Conservation (phyloP, 2,797 vertebrate species). For the Varecia variegata region DNA sequence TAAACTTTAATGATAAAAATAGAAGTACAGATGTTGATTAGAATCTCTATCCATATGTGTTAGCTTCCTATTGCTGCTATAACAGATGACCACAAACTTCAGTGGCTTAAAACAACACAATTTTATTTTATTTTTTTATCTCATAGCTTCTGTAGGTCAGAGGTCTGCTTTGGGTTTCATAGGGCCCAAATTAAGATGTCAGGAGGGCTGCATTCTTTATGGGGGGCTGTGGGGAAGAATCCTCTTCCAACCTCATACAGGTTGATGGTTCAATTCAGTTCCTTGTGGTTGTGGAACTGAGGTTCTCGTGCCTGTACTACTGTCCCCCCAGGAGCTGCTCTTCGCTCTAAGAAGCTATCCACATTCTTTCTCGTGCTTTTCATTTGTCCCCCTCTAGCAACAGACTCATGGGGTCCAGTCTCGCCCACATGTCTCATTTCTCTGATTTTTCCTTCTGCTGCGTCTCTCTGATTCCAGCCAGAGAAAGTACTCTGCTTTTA, state of each 20-base stretch:
- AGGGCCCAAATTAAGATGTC: background rate
- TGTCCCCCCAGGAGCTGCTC: background rate
- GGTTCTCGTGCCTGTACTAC: accelerated
- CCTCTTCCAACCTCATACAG: background rate
- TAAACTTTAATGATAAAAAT: background rate
- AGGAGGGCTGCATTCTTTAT: background rate
- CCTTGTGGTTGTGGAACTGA: background rate
- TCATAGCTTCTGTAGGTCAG: background rate
- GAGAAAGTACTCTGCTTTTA: background rate
- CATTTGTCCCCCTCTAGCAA: background rate
- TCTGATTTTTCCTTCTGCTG: background rate
- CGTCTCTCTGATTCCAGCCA: background rate
- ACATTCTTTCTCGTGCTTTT: background rate
- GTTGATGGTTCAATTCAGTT: background rate
- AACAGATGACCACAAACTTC: background rate
- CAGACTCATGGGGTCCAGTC: background rate
- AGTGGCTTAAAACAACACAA: background rate
- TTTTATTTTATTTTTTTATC: background rate
- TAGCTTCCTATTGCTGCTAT: background rate
- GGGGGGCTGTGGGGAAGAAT: background rate
- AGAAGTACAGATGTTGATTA: background rate
- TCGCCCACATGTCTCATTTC: background rate
- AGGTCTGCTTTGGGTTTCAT: background rate
- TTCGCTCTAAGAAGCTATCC: background rate
- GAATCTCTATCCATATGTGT: background rate